Evolutionary conservation across 2,113 vertebrate genomes (phyloP), one percentile per base, ranked within the genome.

Genomic region (Scomber scombrus): DNA sequence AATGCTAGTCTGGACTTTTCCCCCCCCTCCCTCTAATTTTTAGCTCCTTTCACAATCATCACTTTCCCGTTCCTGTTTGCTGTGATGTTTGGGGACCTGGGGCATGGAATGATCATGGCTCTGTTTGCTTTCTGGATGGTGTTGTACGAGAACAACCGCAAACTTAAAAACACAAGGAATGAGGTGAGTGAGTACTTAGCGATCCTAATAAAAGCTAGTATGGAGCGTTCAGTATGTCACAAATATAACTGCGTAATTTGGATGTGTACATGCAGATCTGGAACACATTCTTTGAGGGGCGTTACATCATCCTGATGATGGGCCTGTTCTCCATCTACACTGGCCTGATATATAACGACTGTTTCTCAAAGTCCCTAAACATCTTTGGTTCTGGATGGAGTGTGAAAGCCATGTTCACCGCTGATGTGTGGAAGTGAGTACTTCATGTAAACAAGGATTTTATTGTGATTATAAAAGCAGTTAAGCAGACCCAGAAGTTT

Each of bases 1-100:
- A 26, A 49, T 10, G 5, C 14, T 15, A n/a, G 5, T 5, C 4
- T 14, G 26, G 6, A 18, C 31, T 31, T 63, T 19, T 23, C 60
- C 21, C 21, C 29, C 6, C 10, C 9, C 34, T 54, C 10, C 21
- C 4, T 11, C 13, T 69, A 11, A 26, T 65, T 70, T 54, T 50
- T 91, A 99, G 98, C 97, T 86, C 97, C 97, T 23, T 99, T 96
- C 29, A 98, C 97, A 87, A 96, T 99, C 91, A 95, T 99, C 93
- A 99, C 98, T 0, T 99, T 99, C 74, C 98, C 98, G 0, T 99
- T 99, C 84, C 74, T 99, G 80, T 99, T 99, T 3, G 98, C 97
- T 0, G 96, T 99, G 75, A 99, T 99, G 98, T 99, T 99, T 34
- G 98, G 98, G 61, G 98, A 99, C 91, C 90, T 97, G 0, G 98